Evolutionary conservation across 1,140 invertebrate species (phyloP).

Genomic region (Brachionus calyciflorus): DNA sequence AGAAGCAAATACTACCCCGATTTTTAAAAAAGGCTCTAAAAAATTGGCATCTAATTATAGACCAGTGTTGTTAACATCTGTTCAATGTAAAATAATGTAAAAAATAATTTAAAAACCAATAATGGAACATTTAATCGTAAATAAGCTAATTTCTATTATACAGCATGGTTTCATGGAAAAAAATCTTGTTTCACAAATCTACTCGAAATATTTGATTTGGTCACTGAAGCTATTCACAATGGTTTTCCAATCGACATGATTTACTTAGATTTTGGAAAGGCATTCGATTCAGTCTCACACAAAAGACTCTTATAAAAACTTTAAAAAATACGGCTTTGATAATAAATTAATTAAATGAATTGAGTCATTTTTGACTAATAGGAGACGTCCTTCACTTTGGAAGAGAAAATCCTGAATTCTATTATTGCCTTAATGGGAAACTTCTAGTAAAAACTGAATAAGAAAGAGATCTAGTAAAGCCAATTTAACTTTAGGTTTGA

Average conservation of each 20-base stretch:
- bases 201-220: not conserved
- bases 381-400: no score
- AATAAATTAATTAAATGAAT: no score
- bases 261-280: not conserved
- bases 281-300: no score
- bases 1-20: not conserved
- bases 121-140: not conserved
- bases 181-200: slow-evolving; percentile 15
- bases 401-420: no score
- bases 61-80: not conserved
- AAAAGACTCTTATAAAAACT: no score
- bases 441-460: no score
- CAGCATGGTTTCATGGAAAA: slow-evolving; percentile 3
- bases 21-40: not conserved
- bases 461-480: no score
- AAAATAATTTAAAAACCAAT: not conserved
- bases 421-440: no score
- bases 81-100: not conserved
- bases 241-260: not conserved
- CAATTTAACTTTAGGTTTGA: no score
- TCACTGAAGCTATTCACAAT: not conserved
- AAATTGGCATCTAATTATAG: not conserved
- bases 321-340: no score
- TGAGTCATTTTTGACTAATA: no score
- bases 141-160: not conserved